Evolutionary conservation across 2,888 invertebrate species (phyloP), one percentile per base, ranked within the genome.

Genomic region (Xanthostigma xanthostigma): DNA sequence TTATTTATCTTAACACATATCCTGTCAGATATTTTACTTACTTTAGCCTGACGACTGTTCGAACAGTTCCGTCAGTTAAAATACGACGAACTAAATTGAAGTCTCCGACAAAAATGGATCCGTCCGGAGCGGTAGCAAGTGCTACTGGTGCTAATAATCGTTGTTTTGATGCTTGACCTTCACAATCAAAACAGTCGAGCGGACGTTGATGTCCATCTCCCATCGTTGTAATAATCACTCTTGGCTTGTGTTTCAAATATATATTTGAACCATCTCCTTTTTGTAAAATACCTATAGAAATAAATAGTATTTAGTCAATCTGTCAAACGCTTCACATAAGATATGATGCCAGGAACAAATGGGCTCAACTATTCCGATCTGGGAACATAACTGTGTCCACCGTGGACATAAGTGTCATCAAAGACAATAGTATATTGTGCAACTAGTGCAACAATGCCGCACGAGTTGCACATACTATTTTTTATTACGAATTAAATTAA

Each of bases 181-280:
- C 81, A 65, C 87, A 88, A 48, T 86, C 86, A 10, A 64, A 64
- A 64, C 95, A 94, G 53, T 91, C 87, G 36, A 93, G 70, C 1
- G 88, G 85, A 36, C 96, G 74, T 62, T 92, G 91, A 55, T 89
- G 83, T 0, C 91, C 92, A 62, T 90, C 91, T 9, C 93, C 94
- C 84, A 94, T 85, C 0, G 89, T 79, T 2, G 93, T 92, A 43
- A 90, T 74, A 53, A 95, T 88, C 11, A 94, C 86, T 41, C 91
- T 76, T 0, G 94, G 94, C 61, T 92, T 88, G 63, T 95, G 89
- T 58, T 88, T 92, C 59, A 97, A 69, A 65, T 94, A 95, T 51
- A 94, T 88, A 60, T 93, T 94, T 0, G 93, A 88, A 10, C 97
- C 97, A 60, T 97, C 96, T 34, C 97, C 97, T 64, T 95, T 94